Conservation (phyloP, 1,140 invertebrate genomes). For the Lordiphosa stackelbergi region DNA sequence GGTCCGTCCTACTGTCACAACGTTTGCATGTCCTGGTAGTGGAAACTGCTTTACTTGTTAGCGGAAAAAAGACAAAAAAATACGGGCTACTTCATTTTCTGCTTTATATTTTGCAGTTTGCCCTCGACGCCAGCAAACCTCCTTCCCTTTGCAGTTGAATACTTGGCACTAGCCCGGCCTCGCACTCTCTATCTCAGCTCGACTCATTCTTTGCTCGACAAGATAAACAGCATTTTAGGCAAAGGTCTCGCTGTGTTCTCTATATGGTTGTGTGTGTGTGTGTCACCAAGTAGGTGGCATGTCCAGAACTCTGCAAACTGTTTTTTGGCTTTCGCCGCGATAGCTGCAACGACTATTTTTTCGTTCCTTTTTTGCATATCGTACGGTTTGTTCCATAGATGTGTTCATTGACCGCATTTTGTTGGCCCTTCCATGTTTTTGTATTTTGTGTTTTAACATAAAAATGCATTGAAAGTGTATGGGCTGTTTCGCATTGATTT, state of each 20-base stretch:
- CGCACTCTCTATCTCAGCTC: slow-evolving; percentile 7
- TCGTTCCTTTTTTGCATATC: slow-evolving; percentile 17
- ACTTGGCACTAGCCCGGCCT: slow-evolving; percentile 51
- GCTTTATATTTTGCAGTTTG: slow-evolving; percentile 57
- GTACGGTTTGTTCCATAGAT: slow-evolving; percentile 33
- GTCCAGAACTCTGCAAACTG: slow-evolving; percentile 24
- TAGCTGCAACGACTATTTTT: slow-evolving; percentile 35
- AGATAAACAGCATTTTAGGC: slow-evolving; percentile 72
- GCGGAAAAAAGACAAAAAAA: slow-evolving; percentile 26
- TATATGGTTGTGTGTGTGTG: slow-evolving; percentile 12
- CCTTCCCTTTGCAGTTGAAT: slow-evolving; percentile 6
- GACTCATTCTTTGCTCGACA: slow-evolving; percentile 37
- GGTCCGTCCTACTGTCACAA: slow-evolving; percentile 27
- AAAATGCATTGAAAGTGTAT: slow-evolving; percentile 57
- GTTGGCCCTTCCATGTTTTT: slow-evolving; percentile 9
- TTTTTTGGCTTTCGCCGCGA: slow-evolving; percentile 41
- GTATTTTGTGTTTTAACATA: slow-evolving; percentile 20
- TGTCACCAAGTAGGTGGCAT: slow-evolving; percentile 10
- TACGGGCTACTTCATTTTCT: slow-evolving; percentile 61
- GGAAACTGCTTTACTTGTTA: slow-evolving; percentile 39
- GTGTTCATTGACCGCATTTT: slow-evolving; percentile 69
- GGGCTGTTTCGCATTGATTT: slow-evolving; percentile 56
- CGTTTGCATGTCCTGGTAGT: slow-evolving; percentile 38
- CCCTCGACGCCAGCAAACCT: slow-evolving; percentile 36
- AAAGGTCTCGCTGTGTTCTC: slow-evolving; percentile 50